Conservation (phyloP, 2,797 vertebrate species). For the Apogon hyalosoma region DNA sequence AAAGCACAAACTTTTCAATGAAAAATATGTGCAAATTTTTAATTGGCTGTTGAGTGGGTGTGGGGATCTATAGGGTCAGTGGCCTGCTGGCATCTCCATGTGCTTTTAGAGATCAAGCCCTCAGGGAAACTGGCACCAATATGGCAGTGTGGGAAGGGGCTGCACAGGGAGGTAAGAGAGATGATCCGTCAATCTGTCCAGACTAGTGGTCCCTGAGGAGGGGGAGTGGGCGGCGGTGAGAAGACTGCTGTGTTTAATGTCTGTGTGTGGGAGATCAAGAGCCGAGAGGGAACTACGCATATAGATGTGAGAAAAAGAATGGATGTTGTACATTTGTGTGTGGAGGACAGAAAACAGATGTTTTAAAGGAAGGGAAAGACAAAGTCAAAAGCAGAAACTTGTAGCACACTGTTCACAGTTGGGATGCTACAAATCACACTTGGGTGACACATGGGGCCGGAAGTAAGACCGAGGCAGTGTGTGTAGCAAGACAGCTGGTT, state of each 20-base stretch:
- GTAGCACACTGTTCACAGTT: constrained; percentile 52
- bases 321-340: constrained; percentile 15
- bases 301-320: constrained; percentile 31
- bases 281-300: constrained; percentile 6
- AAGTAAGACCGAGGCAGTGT: constrained; percentile 50
- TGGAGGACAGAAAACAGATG: constrained; percentile 40
- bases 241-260: constrained; percentile 30
- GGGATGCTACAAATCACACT: constrained; percentile 76
- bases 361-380: constrained; percentile 11
- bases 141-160: constrained; percentile 44
- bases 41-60: constrained; percentile 59
- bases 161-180: constrained; percentile 29
- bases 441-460: constrained; percentile 57
- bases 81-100: constrained; percentile 57
- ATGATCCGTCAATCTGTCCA: constrained; percentile 66
- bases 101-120: constrained; percentile 57
- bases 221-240: constrained; percentile 64
- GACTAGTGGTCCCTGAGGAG: constrained; percentile 50
- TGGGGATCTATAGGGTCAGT: constrained; percentile 42
- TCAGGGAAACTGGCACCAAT: constrained; percentile 69
- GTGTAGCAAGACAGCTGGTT: constrained; percentile 79
- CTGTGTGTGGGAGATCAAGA: constrained; percentile 33
- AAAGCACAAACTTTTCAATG: not conserved
- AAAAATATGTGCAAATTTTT: constrained; percentile 39
- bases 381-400: constrained; percentile 27